Evolutionary conservation across 2,888 invertebrate species (phyloP).

Genomic region (Galeruca laticollis): DNA sequence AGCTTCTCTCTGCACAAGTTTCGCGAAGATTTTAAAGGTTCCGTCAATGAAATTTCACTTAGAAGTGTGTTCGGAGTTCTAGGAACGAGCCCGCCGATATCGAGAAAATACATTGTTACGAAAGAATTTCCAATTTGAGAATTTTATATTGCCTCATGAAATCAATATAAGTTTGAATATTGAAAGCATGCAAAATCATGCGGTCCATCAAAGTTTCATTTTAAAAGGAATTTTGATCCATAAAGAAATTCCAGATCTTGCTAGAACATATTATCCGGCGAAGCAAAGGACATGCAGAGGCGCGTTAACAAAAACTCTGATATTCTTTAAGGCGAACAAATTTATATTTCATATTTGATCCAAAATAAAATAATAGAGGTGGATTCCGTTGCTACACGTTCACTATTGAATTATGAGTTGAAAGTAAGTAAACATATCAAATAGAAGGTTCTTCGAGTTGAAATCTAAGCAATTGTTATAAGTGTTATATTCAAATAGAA

Average conservation of each 20-base stretch:
- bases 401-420: background rate
- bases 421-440: too few relatives aligned
- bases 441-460: too few relatives aligned
- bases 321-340: background rate
- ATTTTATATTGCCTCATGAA: slow-evolving; percentile 43
- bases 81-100: slow-evolving; percentile 10
- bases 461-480: too few relatives aligned
- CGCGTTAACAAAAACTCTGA: slow-evolving; percentile 7
- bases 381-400: background rate
- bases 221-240: slow-evolving; percentile 58
- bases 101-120: slow-evolving; percentile 36
- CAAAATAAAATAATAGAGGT: background rate
- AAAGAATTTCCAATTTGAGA: slow-evolving; percentile 43
- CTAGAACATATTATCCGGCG: slow-evolving; percentile 52
- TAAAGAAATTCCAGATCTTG: slow-evolving; percentile 57
- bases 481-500: too few relatives aligned
- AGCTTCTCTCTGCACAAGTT: background rate
- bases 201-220: slow-evolving; percentile 62
- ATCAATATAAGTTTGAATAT: slow-evolving; percentile 51
- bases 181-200: slow-evolving; percentile 59
- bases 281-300: slow-evolving; percentile 13
- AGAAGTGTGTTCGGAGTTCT: slow-evolving; percentile 20
- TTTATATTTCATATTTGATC: background rate
- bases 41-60: slow-evolving; percentile 32
- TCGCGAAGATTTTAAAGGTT: slow-evolving; percentile 14